Base-by-base conservation (phyloP, 2,888 invertebrate species). In the Choristoneura rosaceana region DNA sequence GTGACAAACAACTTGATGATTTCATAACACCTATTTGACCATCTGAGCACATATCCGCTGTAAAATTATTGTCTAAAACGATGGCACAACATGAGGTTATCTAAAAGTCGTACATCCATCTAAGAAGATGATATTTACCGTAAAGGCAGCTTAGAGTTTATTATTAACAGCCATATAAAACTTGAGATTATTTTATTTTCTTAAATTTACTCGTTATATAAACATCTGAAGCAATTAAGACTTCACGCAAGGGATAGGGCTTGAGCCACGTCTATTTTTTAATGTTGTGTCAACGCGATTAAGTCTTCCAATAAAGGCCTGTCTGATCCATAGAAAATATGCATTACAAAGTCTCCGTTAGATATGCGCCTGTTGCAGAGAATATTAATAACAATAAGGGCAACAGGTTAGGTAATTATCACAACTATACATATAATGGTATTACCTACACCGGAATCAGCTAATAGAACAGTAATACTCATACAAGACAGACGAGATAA, bases 11-110 rank as follows among this genome's bases (percentile, higher is more conserved):
- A 66, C 52, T 34, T 71, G 62, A 60, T 50, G 25, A 64, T 60
- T 73, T 69, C 63, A 64, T 62, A 71, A 73, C 52, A 33, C 33
- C 63, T 50, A 43, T 68, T 50, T 63, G 60, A 76, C 78, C 76
- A 78, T 76, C 52, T 69, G 61, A 69, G 61, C 69, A 58, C 52
- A 70, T 62, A 74, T 73, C 75, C 65, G 66, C 64, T 70, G 74
- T 74, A 76, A 63, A 74, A 77, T 84, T 82, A 86, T 84, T 86
- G 83, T 85, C 82, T 77, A 81, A 71, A 71, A 71, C 76, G 76
- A 82, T 82, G 81, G 80, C 81, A 81, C 79, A 83, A 70, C 63
- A 38, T 43, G 41, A 79, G 77, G 73, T 77, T 79, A 78, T 78
- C 77, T 71, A 68, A 25, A 70, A 69, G 75, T 60, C 59, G 47